Base-by-base conservation (phyloP, 1,140 invertebrate species). In the Rhizoglyphus robini region DNA sequence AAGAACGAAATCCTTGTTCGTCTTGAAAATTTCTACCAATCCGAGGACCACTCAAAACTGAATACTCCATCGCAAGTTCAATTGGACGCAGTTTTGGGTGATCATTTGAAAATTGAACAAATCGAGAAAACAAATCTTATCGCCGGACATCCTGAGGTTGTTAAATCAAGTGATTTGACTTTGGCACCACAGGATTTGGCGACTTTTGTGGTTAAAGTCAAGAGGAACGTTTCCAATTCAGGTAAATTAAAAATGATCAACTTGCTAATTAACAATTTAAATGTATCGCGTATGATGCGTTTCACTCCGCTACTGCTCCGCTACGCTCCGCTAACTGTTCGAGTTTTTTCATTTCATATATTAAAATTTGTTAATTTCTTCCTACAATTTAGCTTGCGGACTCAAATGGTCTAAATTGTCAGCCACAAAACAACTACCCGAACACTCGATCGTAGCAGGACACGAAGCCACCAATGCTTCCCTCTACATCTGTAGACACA, bases 11-110 rank as follows among this genome's bases (percentile, higher is more conserved):
- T 88, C 15, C 77, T 96, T 2, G 68, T 96, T 0, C 80, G 93
- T 57, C 76, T 96, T 3, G 93, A 97, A 72, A 89, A 97, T 74
- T 81, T 90, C 47, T 83, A 60, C 20, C 51, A 54, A 32, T 32
- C 51, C 8, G 51, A 25, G 15, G 41, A 46, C 23, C 15, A 15
- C 15, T 15, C 15, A 15, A 46, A 46, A 23, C 23, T 25, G 20
- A 54, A 32, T 32, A 32, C 15, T 32, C 51, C 8, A 54, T 11
- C 51, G 15, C 23, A 20, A 32, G 20, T 8, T 15, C 20, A 11
- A 23, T 8, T 54, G 8, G 8, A 54, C 8, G n/a, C n/a, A n/a
- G 20, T 32, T 54, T 46, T 46, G 15, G 41, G 15, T 23, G 23
- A 15, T n/a, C n/a, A n/a, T n/a, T n/a, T n/a, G n/a, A n/a, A 25